phyloP scores from a whole-genome alignment of 2,797 vertebrate genomes.

The Galaxias olidus region DNA sequence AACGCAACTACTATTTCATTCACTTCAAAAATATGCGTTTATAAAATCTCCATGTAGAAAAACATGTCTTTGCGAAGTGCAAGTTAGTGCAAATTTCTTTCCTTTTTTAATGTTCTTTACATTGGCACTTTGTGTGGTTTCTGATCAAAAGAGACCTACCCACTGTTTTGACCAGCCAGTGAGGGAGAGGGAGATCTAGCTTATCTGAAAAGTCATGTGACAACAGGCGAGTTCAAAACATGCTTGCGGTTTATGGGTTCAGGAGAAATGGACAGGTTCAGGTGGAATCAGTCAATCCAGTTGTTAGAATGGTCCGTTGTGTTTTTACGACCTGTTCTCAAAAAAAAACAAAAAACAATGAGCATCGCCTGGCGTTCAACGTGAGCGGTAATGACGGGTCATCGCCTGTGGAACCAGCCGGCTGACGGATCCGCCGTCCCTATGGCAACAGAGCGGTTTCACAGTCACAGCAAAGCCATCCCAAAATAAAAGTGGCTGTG shows the following conservation, averaged over 20 bases:
- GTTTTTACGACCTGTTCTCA: conserved; percentile 5
- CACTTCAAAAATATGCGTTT: conserved; percentile 69
- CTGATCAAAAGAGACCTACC: conserved; percentile 52
- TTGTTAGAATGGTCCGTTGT: not conserved
- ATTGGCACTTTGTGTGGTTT: conserved; percentile 84
- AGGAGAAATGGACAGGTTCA: conserved; percentile 9
- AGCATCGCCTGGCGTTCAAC: not conserved
- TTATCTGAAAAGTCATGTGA: conserved; percentile 59
- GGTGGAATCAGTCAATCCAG: conserved; percentile 10
- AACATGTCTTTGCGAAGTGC: conserved; percentile 76
- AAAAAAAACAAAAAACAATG: conserved; percentile 13
- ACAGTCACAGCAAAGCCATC: conserved; percentile 4
- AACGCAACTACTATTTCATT: conserved; percentile 31
- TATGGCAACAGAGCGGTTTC: conserved; percentile 26
- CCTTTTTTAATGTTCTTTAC: conserved; percentile 67
- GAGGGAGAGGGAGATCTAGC: conserved; percentile 35
- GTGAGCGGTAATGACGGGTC: not conserved
- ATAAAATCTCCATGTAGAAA: conserved; percentile 76
- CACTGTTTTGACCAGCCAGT: conserved; percentile 21
- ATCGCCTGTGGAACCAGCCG: not conserved
- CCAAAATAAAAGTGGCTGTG: conserved; percentile 28
- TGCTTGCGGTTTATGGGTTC: not conserved
- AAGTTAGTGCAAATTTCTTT: conserved; percentile 79
- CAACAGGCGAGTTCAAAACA: conserved; percentile 33
- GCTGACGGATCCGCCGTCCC: conserved; percentile 24